A percentile compares a stretch with the other conserved stretches of the same genome.
phyloP scores from a whole-genome alignment of 2,113 vertebrate genomes.

The Spermophilus dauricus region DNA sequence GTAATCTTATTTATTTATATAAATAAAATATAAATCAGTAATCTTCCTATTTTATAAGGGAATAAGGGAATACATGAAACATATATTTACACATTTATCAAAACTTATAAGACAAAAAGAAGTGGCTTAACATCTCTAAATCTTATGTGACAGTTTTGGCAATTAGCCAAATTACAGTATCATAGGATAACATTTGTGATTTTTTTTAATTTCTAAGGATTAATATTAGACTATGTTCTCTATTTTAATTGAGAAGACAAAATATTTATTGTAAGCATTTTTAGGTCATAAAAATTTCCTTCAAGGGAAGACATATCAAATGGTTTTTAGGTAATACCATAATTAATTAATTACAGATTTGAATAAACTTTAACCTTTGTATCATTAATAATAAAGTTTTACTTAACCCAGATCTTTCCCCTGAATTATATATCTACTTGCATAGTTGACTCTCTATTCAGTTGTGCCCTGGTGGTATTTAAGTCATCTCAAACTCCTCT shows the following conservation, averaged over 20 bases:
- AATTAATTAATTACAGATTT: constrained; percentile 30
- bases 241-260: constrained; percentile 12
- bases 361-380: not conserved
- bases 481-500: not conserved
- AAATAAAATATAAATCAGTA: not conserved
- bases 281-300: constrained; percentile 11
- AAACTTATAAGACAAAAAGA: not conserved
- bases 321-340: not conserved
- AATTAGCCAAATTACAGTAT: not conserved
- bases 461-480: not conserved
- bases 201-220: constrained; percentile 1
- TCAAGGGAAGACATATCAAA: not conserved
- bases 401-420: not conserved
- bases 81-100: not conserved
- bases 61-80: not conserved
- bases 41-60: not conserved
- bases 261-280: not conserved
- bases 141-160: not conserved
- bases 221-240: not conserved
- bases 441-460: not conserved
- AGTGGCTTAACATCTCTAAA: not conserved
- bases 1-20: not conserved
- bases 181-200: not conserved
- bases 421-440: not conserved
- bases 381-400: not conserved